These are phyloP conservation scores for Drosophila punjabiensis DNA, from an alignment of 1,140 invertebrate species.

Conservation along the genomic window DNA sequence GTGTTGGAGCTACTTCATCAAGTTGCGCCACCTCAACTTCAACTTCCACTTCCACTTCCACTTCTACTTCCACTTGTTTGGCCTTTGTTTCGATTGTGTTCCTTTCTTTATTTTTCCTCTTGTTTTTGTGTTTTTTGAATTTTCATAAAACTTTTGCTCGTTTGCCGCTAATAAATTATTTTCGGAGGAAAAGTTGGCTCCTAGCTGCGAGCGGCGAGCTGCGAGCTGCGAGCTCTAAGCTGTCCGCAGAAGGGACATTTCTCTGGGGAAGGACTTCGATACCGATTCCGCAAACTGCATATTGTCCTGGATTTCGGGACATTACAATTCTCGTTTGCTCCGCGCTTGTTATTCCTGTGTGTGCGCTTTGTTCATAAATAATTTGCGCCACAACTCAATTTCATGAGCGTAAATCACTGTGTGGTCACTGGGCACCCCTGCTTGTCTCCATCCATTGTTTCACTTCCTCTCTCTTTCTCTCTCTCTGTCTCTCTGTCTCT, in stretches of 20 bases:
- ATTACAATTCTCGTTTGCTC: conserved; percentile 61
- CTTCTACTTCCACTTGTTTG: conserved; percentile 40
- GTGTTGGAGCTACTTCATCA: conserved; percentile 40
- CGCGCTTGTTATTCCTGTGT: conserved; percentile 75
- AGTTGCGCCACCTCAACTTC: conserved; percentile 40
- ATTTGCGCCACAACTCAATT: conserved; percentile 82
- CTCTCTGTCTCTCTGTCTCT: conserved; percentile 51
- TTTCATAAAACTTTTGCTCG: conserved; percentile 82
- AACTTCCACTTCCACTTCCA: conserved; percentile 25
- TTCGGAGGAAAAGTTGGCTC: conserved; percentile 55
- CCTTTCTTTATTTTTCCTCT: neutral
- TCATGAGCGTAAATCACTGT: conserved; percentile 83
- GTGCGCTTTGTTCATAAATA: conserved; percentile 81
- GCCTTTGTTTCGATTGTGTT: conserved; percentile 44
- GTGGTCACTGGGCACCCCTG: conserved; percentile 64
- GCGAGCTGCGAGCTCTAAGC: conserved; percentile 51
- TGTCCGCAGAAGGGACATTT: conserved; percentile 55
- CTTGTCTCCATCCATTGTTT: conserved; percentile 41
- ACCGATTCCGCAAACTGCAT: conserved; percentile 63
- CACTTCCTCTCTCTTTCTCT: conserved; percentile 45
- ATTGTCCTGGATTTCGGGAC: conserved; percentile 49
- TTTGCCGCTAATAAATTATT: conserved; percentile 84
- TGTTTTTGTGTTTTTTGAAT: conserved; percentile 57
- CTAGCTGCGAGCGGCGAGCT: conserved; percentile 33
- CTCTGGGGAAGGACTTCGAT: conserved; percentile 55